Evolutionary conservation across 2,888 invertebrate genomes (phyloP), one percentile per base, ranked within the genome.

Genomic region (Corythucha ciliata): DNA sequence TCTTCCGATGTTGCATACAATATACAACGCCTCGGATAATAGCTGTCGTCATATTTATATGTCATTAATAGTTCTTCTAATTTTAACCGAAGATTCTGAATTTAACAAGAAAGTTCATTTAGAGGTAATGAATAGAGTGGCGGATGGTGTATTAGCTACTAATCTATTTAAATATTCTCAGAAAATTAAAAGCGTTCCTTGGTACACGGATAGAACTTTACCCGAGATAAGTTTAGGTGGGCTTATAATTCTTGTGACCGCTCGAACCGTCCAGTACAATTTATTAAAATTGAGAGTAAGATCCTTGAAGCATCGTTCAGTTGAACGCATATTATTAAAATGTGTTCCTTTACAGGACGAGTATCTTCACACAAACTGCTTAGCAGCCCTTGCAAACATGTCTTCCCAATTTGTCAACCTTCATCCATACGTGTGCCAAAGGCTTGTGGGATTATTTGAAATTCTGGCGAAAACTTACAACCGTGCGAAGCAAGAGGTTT

Each of bases 351-450:
- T 57, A 36, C 60, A 79, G 78, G 96, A 96, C 67, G 93, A 94
- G 69, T 98, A 98, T 69, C 75, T 98, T 16, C 98, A 98, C 68
- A 97, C 96, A 3, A 98, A 98, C 71, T 97, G 97, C 66, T 73
- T 98, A 57, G 98, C 98, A 2, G 96, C 97, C 5, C 75, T 98
- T 60, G 97, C 98, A 14, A 98, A 98, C 64, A 97, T 98, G 97
- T 96, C 96, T 29, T 83, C 81, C 64, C 71, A 81, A 71, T 97
- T 97, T 68, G 78, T 88, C 62, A 80, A 87, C 52, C 72, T 98
- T 18, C 93, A 96, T 69, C 91, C 96, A 0, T 93, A 94, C 67
- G 97, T 96, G 7, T 88, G 94, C 50, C 97, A 98, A 69, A 78
- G 93, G 62, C 71, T 98, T 55, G 79, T 98, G 50, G 90, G 90